Conservation (phyloP, 53 echinoderm and acorn worm genomes). For the Luidia sarsii region DNA sequence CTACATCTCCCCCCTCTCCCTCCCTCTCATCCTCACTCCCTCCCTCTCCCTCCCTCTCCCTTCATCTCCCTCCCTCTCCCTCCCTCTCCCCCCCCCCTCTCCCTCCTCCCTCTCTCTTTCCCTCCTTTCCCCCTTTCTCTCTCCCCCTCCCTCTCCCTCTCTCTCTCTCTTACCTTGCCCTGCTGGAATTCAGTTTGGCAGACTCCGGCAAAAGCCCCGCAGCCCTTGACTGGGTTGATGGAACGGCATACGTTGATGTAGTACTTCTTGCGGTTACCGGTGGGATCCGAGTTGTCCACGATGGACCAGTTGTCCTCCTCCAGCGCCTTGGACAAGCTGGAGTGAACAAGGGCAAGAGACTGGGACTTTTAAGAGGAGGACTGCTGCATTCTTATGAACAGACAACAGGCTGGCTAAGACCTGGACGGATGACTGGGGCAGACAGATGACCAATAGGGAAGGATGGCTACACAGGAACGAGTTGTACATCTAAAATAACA, state of each 20-base stretch:
- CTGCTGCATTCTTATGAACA: too few species aligned
- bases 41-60: too few species aligned
- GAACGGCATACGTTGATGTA: conserved; percentile 96
- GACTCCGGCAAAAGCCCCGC: conserved; percentile 75
- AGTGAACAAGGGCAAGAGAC: background rate
- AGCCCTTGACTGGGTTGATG: conserved; percentile 76
- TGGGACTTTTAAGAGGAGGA: background rate
- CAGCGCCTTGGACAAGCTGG: conserved; percentile 88
- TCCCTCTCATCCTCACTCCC: too few species aligned
- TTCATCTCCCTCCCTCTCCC: too few species aligned
- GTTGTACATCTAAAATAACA: too few species aligned
- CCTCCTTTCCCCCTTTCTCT: background rate
- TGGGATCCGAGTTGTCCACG: conserved; percentile 72
- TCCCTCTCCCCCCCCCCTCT: too few species aligned
- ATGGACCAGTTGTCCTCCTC: conserved; percentile 98
- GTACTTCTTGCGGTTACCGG: conserved; percentile 76
- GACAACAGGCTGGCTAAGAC: too few species aligned
- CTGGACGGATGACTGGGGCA: too few species aligned
- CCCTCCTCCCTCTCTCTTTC: background rate
- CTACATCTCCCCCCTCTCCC: too few species aligned
- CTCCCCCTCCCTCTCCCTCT: background rate
- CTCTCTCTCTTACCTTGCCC: conserved; percentile 38
- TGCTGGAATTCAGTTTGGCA: conserved; percentile 71
- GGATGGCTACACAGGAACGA: too few species aligned
- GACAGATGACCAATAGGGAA: too few species aligned